Percentiles rank a stretch among this genome's conserved stretches.
These are phyloP conservation scores for Edolisoma coerulescens DNA, from an alignment of 2,113 vertebrate genomes.

Conservation along the genomic window DNA sequence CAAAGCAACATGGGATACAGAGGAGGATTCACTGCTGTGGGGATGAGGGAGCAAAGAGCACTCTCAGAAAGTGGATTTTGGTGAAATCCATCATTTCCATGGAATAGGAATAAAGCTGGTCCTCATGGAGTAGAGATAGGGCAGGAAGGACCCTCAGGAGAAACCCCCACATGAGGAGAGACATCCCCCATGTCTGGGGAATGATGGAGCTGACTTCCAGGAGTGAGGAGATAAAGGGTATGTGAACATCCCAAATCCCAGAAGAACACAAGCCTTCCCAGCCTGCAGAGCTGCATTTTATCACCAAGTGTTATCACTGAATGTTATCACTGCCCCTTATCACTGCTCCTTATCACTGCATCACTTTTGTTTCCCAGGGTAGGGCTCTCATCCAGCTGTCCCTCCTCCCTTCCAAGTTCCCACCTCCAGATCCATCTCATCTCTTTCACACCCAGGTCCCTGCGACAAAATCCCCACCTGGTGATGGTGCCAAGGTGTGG, in stretches of 20 bases:
- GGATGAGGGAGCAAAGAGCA: neutral
- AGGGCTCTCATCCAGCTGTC: neutral
- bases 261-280: neutral
- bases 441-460: neutral
- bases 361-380: neutral
- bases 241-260: neutral
- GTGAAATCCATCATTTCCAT: neutral
- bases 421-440: neutral
- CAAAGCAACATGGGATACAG: neutral
- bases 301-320: neutral
- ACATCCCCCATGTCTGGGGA: too few relatives aligned
- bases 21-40: neutral
- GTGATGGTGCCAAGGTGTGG: neutral
- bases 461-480: neutral
- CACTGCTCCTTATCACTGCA: neutral
- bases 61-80: neutral
- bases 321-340: neutral
- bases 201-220: neutral
- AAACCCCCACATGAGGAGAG: neutral
- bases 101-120: neutral
- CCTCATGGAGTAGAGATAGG: accelerated
- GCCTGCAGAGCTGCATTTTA: neutral
- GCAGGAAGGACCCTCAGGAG: neutral
- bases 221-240: neutral
- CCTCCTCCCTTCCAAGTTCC: neutral